Evolutionary conservation across 2,888 invertebrate genomes (phyloP).

Genomic region (Metellina segmentata): DNA sequence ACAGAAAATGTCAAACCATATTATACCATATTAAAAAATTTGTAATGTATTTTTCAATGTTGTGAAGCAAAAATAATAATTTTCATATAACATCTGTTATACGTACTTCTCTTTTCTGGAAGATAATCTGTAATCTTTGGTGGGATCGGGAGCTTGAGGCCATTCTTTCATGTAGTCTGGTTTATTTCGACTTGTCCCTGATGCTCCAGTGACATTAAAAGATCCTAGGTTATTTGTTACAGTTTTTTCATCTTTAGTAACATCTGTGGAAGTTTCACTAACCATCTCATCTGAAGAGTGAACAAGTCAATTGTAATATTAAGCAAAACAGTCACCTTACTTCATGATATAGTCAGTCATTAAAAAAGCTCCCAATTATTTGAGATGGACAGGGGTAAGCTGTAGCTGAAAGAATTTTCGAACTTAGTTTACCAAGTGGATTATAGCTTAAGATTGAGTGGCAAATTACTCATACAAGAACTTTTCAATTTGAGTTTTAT

Average conservation of each 20-base stretch:
- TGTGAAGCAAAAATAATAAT: neutral
- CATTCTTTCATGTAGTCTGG: conserved; percentile 72
- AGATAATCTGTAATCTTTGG: conserved; percentile 72
- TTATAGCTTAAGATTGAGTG: too few species aligned
- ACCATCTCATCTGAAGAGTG: conserved; percentile 46
- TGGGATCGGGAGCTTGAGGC: conserved; percentile 75
- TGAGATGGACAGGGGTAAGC: too few species aligned
- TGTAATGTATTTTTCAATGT: neutral
- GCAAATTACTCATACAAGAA: too few species aligned
- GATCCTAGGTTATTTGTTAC: conserved; percentile 39
- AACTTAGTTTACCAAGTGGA: too few species aligned
- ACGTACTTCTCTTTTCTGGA: conserved; percentile 77
- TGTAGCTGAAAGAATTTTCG: too few species aligned
- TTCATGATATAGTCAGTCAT: too few species aligned
- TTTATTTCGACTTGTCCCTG: conserved; percentile 32
- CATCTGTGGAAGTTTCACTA: conserved; percentile 12
- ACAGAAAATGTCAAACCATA: too few species aligned
- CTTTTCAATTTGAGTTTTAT: too few species aligned
- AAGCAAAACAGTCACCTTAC: too few species aligned
- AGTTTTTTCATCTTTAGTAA: conserved; percentile 40
- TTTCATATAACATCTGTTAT: neutral
- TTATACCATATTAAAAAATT: too few species aligned
- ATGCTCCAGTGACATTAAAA: conserved; percentile 7
- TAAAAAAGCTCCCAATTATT: too few species aligned
- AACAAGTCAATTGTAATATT: too few species aligned